These are phyloP conservation scores for Desoria tigrina DNA, from an alignment of 2,888 invertebrate genomes.

Conservation along the genomic window DNA sequence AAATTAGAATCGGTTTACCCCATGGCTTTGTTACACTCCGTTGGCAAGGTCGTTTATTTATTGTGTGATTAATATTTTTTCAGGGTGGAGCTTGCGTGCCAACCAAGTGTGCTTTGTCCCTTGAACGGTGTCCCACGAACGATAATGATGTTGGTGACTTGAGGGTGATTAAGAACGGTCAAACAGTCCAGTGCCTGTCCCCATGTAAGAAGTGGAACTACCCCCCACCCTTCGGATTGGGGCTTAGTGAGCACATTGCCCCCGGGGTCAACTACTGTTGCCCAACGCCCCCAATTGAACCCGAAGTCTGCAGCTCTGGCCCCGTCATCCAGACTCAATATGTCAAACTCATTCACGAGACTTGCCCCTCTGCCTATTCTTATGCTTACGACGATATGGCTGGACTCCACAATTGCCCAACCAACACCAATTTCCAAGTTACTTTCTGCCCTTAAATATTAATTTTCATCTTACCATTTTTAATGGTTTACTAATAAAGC, in stretches of 20 bases:
- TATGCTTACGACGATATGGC: constrained; percentile 60
- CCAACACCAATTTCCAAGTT: constrained; percentile 27
- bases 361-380: constrained; percentile 62
- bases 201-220: constrained; percentile 35
- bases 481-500: too few relatives aligned
- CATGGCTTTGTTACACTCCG: too few relatives aligned
- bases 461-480: too few relatives aligned
- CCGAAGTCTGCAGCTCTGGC: constrained; percentile 57
- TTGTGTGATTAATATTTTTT: not conserved
- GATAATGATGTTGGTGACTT: constrained; percentile 27
- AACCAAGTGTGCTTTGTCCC: constrained; percentile 15
- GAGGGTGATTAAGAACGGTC: constrained; percentile 15
- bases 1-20: too few relatives aligned
- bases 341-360: constrained; percentile 58
- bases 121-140: constrained; percentile 18
- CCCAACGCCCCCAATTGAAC: constrained; percentile 56
- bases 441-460: constrained; percentile 20
- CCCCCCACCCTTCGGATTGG: constrained; percentile 30
- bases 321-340: constrained; percentile 57
- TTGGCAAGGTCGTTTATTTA: too few relatives aligned
- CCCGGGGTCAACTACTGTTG: constrained; percentile 58
- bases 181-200: constrained; percentile 19
- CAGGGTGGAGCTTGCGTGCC: constrained; percentile 23
- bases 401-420: constrained; percentile 38
- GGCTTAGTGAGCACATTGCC: constrained; percentile 10